Evolutionary conservation across 2,888 invertebrate genomes (phyloP).

Genomic region (Agrotis puta): DNA sequence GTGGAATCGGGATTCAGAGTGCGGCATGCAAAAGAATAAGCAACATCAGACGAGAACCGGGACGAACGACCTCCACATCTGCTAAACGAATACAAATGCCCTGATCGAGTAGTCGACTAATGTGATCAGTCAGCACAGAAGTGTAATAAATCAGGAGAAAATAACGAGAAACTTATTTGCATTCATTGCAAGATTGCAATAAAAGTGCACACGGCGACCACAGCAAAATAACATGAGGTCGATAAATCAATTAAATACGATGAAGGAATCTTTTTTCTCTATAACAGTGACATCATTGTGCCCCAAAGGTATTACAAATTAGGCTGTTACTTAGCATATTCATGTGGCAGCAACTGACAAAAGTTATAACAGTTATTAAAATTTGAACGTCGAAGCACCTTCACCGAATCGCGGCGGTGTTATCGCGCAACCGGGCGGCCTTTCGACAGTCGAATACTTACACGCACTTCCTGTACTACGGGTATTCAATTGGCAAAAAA

Average conservation of each 20-base stretch:
- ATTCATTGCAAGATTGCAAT: constrained; percentile 71
- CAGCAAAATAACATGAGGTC: constrained; percentile 49
- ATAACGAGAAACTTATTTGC: constrained; percentile 70
- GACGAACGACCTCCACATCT: constrained; percentile 88
- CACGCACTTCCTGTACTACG: constrained; percentile 86
- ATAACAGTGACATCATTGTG: constrained; percentile 66
- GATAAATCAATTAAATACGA: constrained; percentile 59
- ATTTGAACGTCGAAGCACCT: constrained; percentile 72
- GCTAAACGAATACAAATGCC: constrained; percentile 87
- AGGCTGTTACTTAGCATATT: constrained; percentile 67
- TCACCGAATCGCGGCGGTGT: constrained; percentile 71
- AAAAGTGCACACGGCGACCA: constrained; percentile 60
- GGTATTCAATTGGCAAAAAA: constrained; percentile 78
- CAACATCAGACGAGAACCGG: constrained; percentile 85
- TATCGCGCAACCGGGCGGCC: constrained; percentile 70
- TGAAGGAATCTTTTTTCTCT: constrained; percentile 51
- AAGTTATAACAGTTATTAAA: constrained; percentile 68
- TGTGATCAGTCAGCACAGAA: constrained; percentile 73
- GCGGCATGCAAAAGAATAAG: constrained; percentile 83
- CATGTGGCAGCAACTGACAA: constrained; percentile 64
- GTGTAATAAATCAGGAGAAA: constrained; percentile 76
- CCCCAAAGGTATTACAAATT: constrained; percentile 61
- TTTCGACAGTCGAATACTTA: constrained; percentile 83
- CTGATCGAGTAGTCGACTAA: constrained; percentile 75
- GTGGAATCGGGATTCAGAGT: constrained; percentile 79